Conservation (phyloP, 2,888 invertebrate genomes). For the Ophion costatus region DNA sequence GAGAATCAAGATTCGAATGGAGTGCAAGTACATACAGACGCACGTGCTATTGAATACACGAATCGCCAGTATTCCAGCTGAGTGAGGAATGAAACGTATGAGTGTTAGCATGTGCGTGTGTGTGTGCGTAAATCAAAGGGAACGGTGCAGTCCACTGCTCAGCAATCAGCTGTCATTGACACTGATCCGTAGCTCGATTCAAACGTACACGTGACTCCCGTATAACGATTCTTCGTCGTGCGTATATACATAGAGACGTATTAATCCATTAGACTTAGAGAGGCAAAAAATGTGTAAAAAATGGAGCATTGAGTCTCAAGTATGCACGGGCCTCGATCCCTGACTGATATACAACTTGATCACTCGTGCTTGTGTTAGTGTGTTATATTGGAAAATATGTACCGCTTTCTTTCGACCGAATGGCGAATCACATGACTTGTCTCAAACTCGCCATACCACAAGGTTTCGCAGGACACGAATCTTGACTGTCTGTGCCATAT, state of each 20-base stretch:
- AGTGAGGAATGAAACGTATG: background rate
- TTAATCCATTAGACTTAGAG: conserved; percentile 5
- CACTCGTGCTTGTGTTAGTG: conserved; percentile 3
- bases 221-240: conserved; percentile 1
- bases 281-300: conserved; percentile 49
- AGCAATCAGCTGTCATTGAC: conserved; percentile 72
- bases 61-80: background rate
- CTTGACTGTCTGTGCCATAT: conserved; percentile 36
- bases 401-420: conserved; percentile 55
- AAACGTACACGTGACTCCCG: conserved; percentile 38
- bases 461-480: conserved; percentile 49
- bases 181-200: conserved; percentile 70
- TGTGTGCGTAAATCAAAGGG: conserved; percentile 15
- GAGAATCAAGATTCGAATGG: conserved; percentile 45
- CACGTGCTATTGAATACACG: background rate
- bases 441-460: conserved; percentile 37
- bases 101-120: background rate
- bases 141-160: conserved; percentile 11
- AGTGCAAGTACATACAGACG: conserved; percentile 5
- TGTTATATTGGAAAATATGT: conserved; percentile 51
- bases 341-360: conserved; percentile 18
- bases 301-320: conserved; percentile 3
- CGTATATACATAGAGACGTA: background rate
- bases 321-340: conserved; percentile 15
- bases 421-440: conserved; percentile 31